Conservation (phyloP, 2,113 vertebrate genomes). For the Benitochromis conjunctus region DNA sequence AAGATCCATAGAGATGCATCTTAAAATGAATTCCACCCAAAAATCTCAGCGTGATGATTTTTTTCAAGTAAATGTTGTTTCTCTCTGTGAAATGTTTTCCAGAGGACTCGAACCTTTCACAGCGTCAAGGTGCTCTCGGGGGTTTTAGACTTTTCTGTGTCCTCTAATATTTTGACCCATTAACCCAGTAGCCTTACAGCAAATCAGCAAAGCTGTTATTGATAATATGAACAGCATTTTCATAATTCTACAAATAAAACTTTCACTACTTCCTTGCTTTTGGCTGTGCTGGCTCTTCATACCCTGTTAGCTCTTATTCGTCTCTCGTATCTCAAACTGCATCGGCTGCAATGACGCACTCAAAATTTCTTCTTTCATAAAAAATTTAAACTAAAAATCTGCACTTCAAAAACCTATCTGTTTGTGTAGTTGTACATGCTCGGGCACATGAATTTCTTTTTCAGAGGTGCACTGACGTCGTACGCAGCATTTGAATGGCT, state of each 20-base stretch:
- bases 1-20: fast-evolving
- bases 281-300: background rate
- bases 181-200: background rate
- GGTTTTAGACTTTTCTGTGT: background rate
- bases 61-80: background rate
- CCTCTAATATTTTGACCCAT: background rate
- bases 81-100: fast-evolving
- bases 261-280: background rate
- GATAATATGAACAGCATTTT: background rate
- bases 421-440: background rate
- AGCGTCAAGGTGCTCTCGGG: fast-evolving
- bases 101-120: background rate
- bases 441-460: background rate
- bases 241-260: background rate
- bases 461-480: background rate
- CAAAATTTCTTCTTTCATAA: background rate
- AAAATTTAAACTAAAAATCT: background rate
- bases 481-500: background rate
- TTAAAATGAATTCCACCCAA: fast-evolving
- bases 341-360: fast-evolving
- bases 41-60: background rate
- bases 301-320: background rate
- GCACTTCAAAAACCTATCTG: background rate
- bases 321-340: background rate
- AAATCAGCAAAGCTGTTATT: background rate